Base-by-base conservation (phyloP, 2,113 vertebrate genomes). In the Numida meleagris region DNA sequence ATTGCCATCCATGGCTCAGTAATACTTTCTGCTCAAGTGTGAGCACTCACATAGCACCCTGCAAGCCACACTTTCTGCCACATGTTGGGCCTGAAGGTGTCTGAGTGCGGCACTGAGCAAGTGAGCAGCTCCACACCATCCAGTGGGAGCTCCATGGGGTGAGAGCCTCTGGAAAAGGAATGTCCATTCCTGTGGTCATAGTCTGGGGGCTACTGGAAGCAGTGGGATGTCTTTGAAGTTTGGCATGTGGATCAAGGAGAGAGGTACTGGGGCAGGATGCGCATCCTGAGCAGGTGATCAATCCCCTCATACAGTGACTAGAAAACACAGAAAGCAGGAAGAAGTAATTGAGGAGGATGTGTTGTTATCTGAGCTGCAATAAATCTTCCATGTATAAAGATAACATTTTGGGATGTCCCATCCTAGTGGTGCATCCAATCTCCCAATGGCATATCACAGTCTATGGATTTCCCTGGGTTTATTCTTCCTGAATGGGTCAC, bases 181-280 rank as follows among this genome's bases (percentile, higher is more conserved):
- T 24, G 24, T 27, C 12, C n/a, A 34, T 7, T 10, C 29, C 12
- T 0, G 2, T 33, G 50, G 50, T 29, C 55, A n/a, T n/a, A 70
- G 50, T 50, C 66, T 18, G 15, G 61, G 46, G 33, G 55, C 43
- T 63, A 11, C 53, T 46, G 77, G 71, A 48, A 86, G 36, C 20
- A 21, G 31, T 36, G 40, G 31, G 14, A 17, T 51, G 59, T 23
- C 55, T 70, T 42, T 65, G 61, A 38, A 36, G 55, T n/a, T 21
- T 18, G 12, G 27, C 10, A 25, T 14, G 29, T 65, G 62, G 63
- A 38, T 12, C 25, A n/a, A 74, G 59, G 51, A 1, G 2, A 4
- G 13, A 42, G 15, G 3, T 46, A 36, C 72, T 51, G 45, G 18
- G 38, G 40, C 1, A 0, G 63, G 51, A 51, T 18, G 11, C 34